A percentile compares a stretch with the other conserved stretches of the same genome.
Conservation (phyloP, 2,888 invertebrate species). For the Argynnis bischoffii region DNA sequence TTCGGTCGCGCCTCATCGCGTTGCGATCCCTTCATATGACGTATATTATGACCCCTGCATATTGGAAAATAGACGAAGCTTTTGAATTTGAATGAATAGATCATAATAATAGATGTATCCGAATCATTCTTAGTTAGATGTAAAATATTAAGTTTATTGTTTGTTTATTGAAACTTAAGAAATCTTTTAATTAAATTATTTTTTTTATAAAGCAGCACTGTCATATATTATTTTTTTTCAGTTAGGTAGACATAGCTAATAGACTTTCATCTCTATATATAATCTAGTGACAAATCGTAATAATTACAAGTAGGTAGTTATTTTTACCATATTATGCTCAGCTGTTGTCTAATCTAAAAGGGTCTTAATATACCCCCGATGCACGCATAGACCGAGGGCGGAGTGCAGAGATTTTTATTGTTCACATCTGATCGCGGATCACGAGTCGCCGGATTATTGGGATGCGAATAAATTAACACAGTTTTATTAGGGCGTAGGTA, state of each 20-base stretch:
- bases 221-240: too few relatives aligned
- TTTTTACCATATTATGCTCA: not conserved
- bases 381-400: conserved; percentile 32
- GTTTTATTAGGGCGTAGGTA: conserved; percentile 50
- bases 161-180: too few relatives aligned
- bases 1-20: conserved; percentile 66
- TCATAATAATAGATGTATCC: too few relatives aligned
- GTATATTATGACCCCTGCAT: conserved; percentile 33
- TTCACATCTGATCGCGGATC: conserved; percentile 59
- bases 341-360: conserved; percentile 8
- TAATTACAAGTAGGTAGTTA: too few relatives aligned
- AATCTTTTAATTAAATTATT: too few relatives aligned
- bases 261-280: too few relatives aligned
- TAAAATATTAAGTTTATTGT: too few relatives aligned
- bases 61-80: conserved; percentile 16
- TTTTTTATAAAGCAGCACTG: too few relatives aligned
- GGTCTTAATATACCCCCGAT: conserved; percentile 34
- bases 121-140: too few relatives aligned
- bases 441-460: conserved; percentile 58
- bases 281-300: too few relatives aligned
- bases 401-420: conserved; percentile 70
- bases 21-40: conserved; percentile 44
- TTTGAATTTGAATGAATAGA: not conserved
- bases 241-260: too few relatives aligned
- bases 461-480: conserved; percentile 65